Evolutionary conservation across 2,797 vertebrate genomes (phyloP).

Genomic region (Lutjanus campechanus): DNA sequence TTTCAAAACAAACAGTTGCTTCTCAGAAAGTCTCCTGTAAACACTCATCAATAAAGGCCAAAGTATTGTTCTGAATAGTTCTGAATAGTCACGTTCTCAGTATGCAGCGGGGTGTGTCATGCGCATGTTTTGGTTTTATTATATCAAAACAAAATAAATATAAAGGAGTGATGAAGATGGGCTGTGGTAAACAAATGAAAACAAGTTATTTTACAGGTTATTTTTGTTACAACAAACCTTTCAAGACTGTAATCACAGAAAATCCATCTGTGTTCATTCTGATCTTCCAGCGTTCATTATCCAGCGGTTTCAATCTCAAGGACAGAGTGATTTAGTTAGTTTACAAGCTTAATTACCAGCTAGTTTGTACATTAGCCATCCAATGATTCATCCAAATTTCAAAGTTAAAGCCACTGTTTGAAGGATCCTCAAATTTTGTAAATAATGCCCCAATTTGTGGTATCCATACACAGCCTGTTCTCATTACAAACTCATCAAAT

Average conservation of each 20-base stretch:
- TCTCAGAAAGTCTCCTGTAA: slow-evolving; percentile 27
- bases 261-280: neutral
- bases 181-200: slow-evolving; percentile 1
- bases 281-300: neutral
- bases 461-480: no score
- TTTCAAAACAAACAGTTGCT: slow-evolving; percentile 54
- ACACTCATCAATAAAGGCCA: slow-evolving; percentile 28
- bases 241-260: neutral
- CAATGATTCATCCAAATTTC: neutral
- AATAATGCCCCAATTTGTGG: no score
- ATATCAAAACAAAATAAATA: slow-evolving; percentile 14
- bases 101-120: neutral
- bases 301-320: neutral
- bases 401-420: neutral
- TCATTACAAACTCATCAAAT: no score
- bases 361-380: neutral
- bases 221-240: neutral
- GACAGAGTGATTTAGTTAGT: neutral
- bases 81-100: neutral
- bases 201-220: neutral
- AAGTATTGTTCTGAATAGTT: slow-evolving; percentile 4
- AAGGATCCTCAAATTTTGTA: neutral
- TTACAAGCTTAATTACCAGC: neutral
- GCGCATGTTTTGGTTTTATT: neutral
- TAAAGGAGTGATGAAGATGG: neutral